Evolutionary conservation across 2,113 vertebrate genomes (phyloP), one percentile per base, ranked within the genome.

Genomic region (Sakesphorus luctuosus): DNA sequence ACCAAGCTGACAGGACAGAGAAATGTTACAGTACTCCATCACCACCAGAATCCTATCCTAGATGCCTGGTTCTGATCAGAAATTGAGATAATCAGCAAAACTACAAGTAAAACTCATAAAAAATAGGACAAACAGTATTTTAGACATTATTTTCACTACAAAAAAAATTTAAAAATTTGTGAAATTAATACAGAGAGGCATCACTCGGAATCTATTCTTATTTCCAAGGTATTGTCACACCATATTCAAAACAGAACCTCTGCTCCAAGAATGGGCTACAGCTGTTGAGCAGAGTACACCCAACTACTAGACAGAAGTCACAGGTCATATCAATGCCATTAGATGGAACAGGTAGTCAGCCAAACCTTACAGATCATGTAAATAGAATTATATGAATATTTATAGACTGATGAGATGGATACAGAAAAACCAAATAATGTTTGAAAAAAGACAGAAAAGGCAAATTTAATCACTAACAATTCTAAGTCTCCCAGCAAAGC

Each of bases 391-490:
- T 3, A 18, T 23, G 28, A 47, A 36, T 69, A 15, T 13, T 74
- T 91, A 52, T 55, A 13, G 85, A 77, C 10, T 43, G 7, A 28
- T 28, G 38, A 52, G 19, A 40, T 20, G 31, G 25, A 79, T 21
- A 20, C 0, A 4, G 49, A n/a, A 82, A 62, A 85, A 73, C 55
- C 10, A 63, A 87, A 75, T 1, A 9, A 33, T 0, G 0, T 43
- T 71, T 66, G 25, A 36, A 80, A 76, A 89, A 52, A 65, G 9
- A 21, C 7, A 43, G 35, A 82, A 67, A n/a, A 76, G 36, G 56
- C 8, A 61, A 65, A 87, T 53, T 21, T 36, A 40, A 23, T 67
- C 38, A 31, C 43, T 83, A 63, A 58, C 14, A 71, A 59, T 75
- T 66, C 20, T 61, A 65, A 43, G 68, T 53, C 31, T 59, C 62